These are phyloP conservation scores for Agrochola macilenta DNA, from an alignment of 2,888 invertebrate genomes.

Conservation along the genomic window DNA sequence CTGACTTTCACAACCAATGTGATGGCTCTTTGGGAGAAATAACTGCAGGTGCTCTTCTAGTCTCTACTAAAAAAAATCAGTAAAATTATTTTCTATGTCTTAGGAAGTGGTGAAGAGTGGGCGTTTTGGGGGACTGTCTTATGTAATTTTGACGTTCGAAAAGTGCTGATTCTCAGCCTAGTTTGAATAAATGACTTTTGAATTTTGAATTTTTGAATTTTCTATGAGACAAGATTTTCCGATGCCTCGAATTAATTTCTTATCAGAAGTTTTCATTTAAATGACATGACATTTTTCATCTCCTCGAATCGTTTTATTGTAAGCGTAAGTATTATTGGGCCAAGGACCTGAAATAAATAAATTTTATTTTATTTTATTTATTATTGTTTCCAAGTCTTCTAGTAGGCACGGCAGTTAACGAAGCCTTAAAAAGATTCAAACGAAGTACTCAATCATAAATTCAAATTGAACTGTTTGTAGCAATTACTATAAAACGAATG, in stretches of 20 bases:
- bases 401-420: neutral
- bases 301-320: neutral
- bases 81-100: neutral
- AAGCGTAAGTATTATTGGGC: too few relatives aligned
- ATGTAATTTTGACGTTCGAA: too few relatives aligned
- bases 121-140: too few relatives aligned
- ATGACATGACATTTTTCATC: neutral
- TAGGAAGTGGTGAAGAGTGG: too few relatives aligned
- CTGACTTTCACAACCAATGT: neutral
- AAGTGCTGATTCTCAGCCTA: too few relatives aligned
- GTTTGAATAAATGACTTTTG: too few relatives aligned
- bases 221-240: neutral
- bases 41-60: too few relatives aligned
- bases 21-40: neutral
- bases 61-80: neutral
- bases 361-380: too few relatives aligned
- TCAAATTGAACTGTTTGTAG: constrained; percentile 22
- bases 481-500: constrained; percentile 11
- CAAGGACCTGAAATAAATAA: too few relatives aligned
- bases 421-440: neutral
- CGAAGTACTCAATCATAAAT: constrained; percentile 2
- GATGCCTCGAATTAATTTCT: neutral
- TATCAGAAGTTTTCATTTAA: neutral
- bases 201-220: too few relatives aligned
- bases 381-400: neutral